phyloP scores from a whole-genome alignment of 2,888 invertebrate species.

The Netelia virgata region DNA sequence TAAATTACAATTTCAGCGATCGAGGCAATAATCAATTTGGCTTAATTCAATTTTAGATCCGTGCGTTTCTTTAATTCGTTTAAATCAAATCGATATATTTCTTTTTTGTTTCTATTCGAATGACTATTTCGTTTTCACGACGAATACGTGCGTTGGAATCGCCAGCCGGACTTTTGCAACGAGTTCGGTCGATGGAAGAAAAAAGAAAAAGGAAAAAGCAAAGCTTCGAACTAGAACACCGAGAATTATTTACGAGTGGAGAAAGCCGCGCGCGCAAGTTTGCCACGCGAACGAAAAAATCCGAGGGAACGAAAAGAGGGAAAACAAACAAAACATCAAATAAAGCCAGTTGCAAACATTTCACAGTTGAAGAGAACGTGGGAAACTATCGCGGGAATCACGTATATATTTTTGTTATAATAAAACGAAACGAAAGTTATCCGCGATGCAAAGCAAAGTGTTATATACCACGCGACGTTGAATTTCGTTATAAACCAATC shows the following conservation, averaged over 20 bases:
- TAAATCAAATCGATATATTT: neutral
- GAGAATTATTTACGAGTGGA: conserved; percentile 60
- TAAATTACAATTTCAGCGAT: neutral
- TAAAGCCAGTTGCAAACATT: conserved; percentile 26
- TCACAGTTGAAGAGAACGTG: conserved; percentile 47
- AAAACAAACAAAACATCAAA: conserved; percentile 25
- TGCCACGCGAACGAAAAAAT: no score
- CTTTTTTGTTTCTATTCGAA: neutral
- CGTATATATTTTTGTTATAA: neutral
- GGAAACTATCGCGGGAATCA: conserved; percentile 34
- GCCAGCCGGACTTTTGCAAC: neutral
- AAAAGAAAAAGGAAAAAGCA: neutral
- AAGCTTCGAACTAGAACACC: conserved; percentile 22
- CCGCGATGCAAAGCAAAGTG: conserved; percentile 43
- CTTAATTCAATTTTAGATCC: neutral
- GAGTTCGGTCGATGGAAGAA: neutral
- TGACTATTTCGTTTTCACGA: neutral
- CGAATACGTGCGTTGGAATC: neutral
- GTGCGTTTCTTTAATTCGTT: neutral
- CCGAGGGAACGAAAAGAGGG: neutral
- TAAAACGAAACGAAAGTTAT: conserved; percentile 26
- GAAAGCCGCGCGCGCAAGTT: conserved; percentile 46
- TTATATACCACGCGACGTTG: conserved; percentile 35
- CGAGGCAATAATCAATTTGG: neutral
- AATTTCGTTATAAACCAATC: conserved; percentile 49